Percentiles rank a stretch among this genome's conserved stretches.
phyloP scores from a whole-genome alignment of 2,113 vertebrate species.

The Paratilapia polleni region DNA sequence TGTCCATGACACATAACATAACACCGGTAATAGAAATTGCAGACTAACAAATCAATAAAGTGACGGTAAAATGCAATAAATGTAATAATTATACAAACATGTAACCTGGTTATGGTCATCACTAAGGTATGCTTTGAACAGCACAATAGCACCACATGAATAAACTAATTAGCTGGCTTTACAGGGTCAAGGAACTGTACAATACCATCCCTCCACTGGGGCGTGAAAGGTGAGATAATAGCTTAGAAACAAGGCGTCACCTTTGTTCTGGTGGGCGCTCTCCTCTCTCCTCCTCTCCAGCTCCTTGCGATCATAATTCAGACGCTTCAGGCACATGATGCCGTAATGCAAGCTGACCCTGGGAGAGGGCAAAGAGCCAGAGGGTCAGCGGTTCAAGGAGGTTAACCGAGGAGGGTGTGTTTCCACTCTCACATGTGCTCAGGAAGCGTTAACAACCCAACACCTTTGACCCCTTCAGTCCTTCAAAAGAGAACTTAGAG shows the following conservation, averaged over 20 bases:
- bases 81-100: background rate
- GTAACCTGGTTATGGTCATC: background rate
- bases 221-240: background rate
- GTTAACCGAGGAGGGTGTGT: slow-evolving; percentile 37
- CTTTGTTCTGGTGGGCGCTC: slow-evolving; percentile 89
- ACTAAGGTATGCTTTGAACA: background rate
- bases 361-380: slow-evolving; percentile 55
- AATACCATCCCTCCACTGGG: background rate
- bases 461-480: slow-evolving; percentile 24
- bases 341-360: slow-evolving; percentile 95
- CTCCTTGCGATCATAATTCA: slow-evolving; percentile 94
- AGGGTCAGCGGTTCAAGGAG: slow-evolving; percentile 21
- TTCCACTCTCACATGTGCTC: slow-evolving; percentile 38
- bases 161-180: background rate
- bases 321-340: slow-evolving; percentile 94
- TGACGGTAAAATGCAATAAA: background rate
- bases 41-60: background rate
- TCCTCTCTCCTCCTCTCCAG: slow-evolving; percentile 90
- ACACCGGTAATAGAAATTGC: background rate
- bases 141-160: slow-evolving; percentile 1
- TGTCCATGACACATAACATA: background rate
- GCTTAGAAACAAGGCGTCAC: slow-evolving; percentile 62
- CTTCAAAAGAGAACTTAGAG: background rate
- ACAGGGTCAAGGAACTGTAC: background rate
- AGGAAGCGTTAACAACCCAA: slow-evolving; percentile 33